phyloP scores from a whole-genome alignment of 2,888 invertebrate genomes.

The Hartigia nigra region DNA sequence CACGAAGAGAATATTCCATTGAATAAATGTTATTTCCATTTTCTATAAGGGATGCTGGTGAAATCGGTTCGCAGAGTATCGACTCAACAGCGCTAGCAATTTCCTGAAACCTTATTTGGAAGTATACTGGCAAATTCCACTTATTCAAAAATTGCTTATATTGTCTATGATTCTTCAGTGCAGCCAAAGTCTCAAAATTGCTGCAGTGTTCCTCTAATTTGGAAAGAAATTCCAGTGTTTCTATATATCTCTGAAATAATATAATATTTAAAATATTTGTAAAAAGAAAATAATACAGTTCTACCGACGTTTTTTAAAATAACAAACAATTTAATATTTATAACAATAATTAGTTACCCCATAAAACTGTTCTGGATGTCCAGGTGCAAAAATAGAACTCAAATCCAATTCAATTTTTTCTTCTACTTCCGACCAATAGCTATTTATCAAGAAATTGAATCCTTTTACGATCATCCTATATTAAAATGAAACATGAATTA shows the following conservation, averaged over 20 bases:
- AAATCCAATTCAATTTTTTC: constrained; percentile 83
- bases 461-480: constrained; percentile 68
- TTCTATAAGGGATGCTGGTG: constrained; percentile 45
- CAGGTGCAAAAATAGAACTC: constrained; percentile 89
- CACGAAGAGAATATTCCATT: constrained; percentile 54
- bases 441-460: constrained; percentile 84
- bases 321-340: background rate
- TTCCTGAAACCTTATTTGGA: constrained; percentile 94
- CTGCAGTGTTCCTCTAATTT: constrained; percentile 77
- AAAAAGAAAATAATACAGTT: background rate
- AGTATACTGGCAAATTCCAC: constrained; percentile 97
- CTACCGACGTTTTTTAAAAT: background rate
- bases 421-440: constrained; percentile 89
- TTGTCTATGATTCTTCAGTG: constrained; percentile 75
- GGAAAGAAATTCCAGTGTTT: constrained; percentile 80
- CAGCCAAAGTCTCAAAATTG: constrained; percentile 70
- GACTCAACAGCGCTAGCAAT: constrained; percentile 76
- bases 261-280: background rate
- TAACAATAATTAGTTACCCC: constrained; percentile 61
- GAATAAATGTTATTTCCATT: constrained; percentile 35
- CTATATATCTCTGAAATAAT: constrained; percentile 74
- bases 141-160: constrained; percentile 84
- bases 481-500: constrained; percentile 23
- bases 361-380: constrained; percentile 90
- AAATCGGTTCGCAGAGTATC: constrained; percentile 51